These are phyloP conservation scores for Channa maculata DNA, from an alignment of 2,113 vertebrate species.

Conservation along the genomic window DNA sequence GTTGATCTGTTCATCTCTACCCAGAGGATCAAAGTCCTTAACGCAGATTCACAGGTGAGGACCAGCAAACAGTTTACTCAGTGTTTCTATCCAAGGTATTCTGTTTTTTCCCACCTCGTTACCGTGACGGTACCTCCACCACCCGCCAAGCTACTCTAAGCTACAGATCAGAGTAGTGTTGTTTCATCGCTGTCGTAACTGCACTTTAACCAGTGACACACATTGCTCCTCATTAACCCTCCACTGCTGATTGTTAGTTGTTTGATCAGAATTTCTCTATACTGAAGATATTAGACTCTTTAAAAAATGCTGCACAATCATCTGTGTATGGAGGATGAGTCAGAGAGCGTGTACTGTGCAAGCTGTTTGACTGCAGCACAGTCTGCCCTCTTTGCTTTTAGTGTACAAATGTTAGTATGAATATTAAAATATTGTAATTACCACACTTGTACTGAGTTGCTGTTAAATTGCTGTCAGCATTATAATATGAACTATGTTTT, in stretches of 20 bases:
- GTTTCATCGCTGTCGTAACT: slow-evolving; percentile 27
- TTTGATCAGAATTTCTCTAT: slow-evolving; percentile 41
- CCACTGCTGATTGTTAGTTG: slow-evolving; percentile 3
- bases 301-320: slow-evolving; percentile 28
- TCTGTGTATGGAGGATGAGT: slow-evolving; percentile 28
- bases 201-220: slow-evolving; percentile 40
- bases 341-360: background rate
- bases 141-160: background rate
- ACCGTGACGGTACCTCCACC: background rate
- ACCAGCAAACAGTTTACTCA: background rate
- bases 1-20: slow-evolving; percentile 98
- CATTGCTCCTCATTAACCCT: slow-evolving; percentile 28
- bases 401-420: background rate
- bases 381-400: background rate
- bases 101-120: background rate
- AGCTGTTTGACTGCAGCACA: slow-evolving; percentile 16
- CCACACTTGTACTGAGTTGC: background rate
- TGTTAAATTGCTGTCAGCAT: background rate
- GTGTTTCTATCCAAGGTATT: background rate
- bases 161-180: background rate
- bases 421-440: background rate
- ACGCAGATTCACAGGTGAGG: slow-evolving; percentile 94
- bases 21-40: slow-evolving; percentile 97
- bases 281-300: background rate
- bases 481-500: background rate